Conservation (phyloP, 2,888 invertebrate species). For the Ectobius pallidus region DNA sequence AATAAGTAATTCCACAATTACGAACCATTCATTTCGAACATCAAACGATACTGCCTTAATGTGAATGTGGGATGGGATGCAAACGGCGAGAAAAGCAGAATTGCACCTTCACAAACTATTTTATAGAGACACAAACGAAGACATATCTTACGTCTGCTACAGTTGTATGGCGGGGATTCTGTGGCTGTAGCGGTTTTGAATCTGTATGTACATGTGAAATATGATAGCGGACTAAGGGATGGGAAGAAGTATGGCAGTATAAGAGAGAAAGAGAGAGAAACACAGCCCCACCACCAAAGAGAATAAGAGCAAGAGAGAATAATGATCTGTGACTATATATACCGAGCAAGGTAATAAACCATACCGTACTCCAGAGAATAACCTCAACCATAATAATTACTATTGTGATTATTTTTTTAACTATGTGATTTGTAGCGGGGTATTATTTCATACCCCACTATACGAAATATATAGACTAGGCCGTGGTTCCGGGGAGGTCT, state of each 20-base stretch:
- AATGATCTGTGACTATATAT: conserved; percentile 34
- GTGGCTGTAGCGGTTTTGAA: neutral
- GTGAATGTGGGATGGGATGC: too few species aligned
- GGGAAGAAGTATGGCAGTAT: neutral
- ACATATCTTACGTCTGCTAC: neutral
- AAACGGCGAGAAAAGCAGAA: too few species aligned
- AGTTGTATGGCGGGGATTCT: neutral
- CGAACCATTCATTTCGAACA: too few species aligned
- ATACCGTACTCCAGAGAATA: conserved; percentile 36
- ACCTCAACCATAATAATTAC: conserved; percentile 40
- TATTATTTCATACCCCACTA: conserved; percentile 32
- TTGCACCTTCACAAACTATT: too few species aligned
- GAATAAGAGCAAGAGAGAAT: conserved; percentile 19
- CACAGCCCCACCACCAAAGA: too few species aligned
- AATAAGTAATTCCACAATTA: too few species aligned
- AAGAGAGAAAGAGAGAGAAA: conserved; percentile 11
- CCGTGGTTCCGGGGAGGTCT: neutral
- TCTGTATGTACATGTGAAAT: conserved; percentile 12
- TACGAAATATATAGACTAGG: conserved; percentile 21
- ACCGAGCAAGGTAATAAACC: conserved; percentile 36
- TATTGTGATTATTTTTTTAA: conserved; percentile 40
- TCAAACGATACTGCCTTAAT: too few species aligned
- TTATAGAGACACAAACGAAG: neutral
- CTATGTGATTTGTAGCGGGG: conserved; percentile 37
- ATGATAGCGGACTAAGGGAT: neutral